Percentiles rank a stretch among this genome's conserved stretches.
Conservation (phyloP, 2,113 vertebrate genomes). For the Elachura formosa region DNA sequence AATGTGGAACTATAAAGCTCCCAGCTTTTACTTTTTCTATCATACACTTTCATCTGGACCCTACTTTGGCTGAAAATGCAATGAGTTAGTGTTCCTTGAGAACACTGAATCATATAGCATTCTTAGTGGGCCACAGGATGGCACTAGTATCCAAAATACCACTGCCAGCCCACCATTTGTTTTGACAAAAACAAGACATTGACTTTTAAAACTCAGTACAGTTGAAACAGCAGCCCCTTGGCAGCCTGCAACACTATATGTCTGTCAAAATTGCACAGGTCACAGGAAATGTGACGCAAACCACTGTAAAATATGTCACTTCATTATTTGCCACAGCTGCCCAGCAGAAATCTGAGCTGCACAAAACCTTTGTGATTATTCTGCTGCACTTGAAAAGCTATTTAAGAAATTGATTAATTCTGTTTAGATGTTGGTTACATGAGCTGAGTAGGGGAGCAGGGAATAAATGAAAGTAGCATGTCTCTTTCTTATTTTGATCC, state of each 20-base stretch:
- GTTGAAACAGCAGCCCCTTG: background rate
- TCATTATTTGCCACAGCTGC: background rate
- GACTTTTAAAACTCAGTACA: background rate
- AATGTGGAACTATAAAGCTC: background rate
- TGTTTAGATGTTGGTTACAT: background rate
- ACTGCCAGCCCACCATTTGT: background rate
- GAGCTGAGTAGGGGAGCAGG: background rate
- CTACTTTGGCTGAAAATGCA: background rate
- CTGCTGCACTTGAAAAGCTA: background rate
- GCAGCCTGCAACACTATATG: background rate
- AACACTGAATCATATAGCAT: background rate
- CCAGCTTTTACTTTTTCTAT: background rate
- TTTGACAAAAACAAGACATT: background rate
- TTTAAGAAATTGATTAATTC: background rate
- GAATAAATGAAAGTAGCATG: background rate
- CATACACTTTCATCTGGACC: background rate
- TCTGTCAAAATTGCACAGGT: background rate
- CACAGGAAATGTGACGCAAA: background rate
- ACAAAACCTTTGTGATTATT: background rate
- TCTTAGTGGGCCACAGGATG: background rate
- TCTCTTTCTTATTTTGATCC: background rate
- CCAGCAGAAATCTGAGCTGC: background rate
- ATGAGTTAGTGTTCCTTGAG: accelerated
- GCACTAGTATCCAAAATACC: background rate
- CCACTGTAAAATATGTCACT: background rate